Evolutionary conservation across 92 coral and sea anemone species (phyloP).

Genomic region (Bergia puertoricense): DNA sequence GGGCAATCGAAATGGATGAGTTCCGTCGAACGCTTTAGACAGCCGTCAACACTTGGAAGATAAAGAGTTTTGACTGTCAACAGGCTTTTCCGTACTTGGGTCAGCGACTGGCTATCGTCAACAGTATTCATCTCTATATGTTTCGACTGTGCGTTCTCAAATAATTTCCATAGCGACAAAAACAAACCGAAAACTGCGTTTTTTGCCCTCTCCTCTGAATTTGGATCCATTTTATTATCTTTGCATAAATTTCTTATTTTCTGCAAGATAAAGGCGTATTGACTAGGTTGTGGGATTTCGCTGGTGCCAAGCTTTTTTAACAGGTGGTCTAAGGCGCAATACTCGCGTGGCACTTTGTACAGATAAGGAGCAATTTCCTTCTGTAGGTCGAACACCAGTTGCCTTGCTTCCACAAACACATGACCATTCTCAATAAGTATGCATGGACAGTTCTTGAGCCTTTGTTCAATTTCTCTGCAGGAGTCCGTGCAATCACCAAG

Average conservation of each 20-base stretch:
- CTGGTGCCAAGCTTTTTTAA: slow-evolving; percentile 52
- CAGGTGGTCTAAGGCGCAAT: slow-evolving; percentile 35
- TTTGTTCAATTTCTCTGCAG: slow-evolving; percentile 1
- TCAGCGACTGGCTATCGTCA: neutral
- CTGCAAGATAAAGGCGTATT: slow-evolving; percentile 42
- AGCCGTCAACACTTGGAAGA: slow-evolving; percentile 59
- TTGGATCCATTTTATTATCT: slow-evolving; percentile 32
- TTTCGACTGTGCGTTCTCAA: neutral
- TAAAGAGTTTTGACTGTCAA: slow-evolving; percentile 48
- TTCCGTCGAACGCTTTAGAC: slow-evolving; percentile 57
- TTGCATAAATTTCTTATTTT: slow-evolving; percentile 36
- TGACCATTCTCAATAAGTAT: slow-evolving; percentile 37
- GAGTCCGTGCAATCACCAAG: slow-evolving; percentile 14
- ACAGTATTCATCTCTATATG: neutral
- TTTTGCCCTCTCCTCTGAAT: slow-evolving; percentile 36
- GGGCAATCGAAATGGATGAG: slow-evolving; percentile 53
- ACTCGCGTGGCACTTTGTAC: slow-evolving; percentile 50
- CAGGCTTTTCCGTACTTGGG: slow-evolving; percentile 1
- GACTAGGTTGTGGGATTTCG: slow-evolving; percentile 35
- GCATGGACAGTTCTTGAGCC: slow-evolving; percentile 9
- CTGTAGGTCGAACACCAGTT: slow-evolving; percentile 27
- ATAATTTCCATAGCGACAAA: slow-evolving; percentile 14
- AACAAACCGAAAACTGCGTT: slow-evolving; percentile 46
- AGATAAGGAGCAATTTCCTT: slow-evolving; percentile 37
- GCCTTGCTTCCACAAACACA: slow-evolving; percentile 46